Percentiles rank a stretch among this genome's conserved stretches.
Conservation (phyloP, 2,113 vertebrate species). For the Rhinogobius similis region DNA sequence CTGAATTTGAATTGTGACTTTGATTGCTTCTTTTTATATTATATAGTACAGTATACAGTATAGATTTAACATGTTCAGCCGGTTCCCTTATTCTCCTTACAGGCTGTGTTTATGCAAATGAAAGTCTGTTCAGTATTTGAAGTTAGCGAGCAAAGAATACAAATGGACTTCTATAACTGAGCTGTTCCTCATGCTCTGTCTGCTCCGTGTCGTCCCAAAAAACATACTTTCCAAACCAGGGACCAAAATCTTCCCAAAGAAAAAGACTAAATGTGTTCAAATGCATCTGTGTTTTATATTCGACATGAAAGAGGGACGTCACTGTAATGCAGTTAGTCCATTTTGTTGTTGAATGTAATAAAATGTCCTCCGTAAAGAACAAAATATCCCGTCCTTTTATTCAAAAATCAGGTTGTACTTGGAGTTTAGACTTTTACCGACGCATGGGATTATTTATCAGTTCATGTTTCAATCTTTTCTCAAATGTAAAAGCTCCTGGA, state of each 20-base stretch:
- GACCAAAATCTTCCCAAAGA: no score
- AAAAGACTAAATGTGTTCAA: background rate
- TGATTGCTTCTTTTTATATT: background rate
- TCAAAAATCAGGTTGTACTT: no score
- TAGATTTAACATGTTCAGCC: background rate
- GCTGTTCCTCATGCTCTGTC: background rate
- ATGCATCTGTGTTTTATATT: no score
- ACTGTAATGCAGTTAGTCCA: no score
- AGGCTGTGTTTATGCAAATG: slow-evolving; percentile 1
- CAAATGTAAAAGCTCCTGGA: no score
- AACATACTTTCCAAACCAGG: background rate
- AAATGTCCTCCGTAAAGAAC: no score
- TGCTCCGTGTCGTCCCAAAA: background rate
- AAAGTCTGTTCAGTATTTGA: slow-evolving; percentile 9
- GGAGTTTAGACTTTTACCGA: no score
- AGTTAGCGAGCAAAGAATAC: slow-evolving; percentile 5
- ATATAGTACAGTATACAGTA: background rate
- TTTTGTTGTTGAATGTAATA: no score
- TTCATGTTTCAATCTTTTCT: no score
- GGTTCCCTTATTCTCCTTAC: background rate
- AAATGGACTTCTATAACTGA: background rate
- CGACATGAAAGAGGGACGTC: no score
- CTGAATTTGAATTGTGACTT: background rate
- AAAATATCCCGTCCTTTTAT: no score
- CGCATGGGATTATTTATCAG: no score